Base-by-base conservation (phyloP, 2,888 invertebrate genomes). In the Adelphocoris suturalis region DNA sequence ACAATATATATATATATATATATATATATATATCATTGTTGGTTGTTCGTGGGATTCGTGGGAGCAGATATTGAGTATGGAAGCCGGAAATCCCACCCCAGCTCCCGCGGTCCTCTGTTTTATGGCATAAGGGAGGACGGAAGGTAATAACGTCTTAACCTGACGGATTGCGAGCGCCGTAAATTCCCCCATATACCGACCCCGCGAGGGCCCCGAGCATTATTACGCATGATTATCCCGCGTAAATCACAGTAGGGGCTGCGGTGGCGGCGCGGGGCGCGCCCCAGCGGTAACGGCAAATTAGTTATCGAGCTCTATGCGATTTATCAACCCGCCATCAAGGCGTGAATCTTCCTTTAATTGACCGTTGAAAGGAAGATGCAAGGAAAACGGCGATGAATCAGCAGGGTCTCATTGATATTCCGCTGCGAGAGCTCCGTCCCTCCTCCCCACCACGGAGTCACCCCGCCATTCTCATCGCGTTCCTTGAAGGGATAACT, bases 371-470 rank as follows among this genome's bases (percentile, higher is more conserved):
- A 57, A 28, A 86, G 68, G 86, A 86, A 68, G 86, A 75, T 61
- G 68, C 68, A 37, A 86, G 75, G 86, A 75, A 86, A 75, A 61
- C 37, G 47, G 68, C 75, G 46, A 86, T 86, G 86, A 86, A 86
- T 86, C 86, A 86, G 75, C 75, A 52, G 48, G n/a, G 28, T 68
- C 86, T 86, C 86, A 86, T 86, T 86, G 61, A 86, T 86, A 75
- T 86, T 75, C 76, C 86, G 27, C 61, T 37, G 85, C 57, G 28
- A 61, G 28, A 16, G 27, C 85, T 23, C 16, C 27, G 3, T 12
- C 52, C 82, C 13, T 28, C 61, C 19, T 57, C n/a, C 28, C 37
- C 85, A 28, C 84, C 68, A 12, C 19, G 19, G 2, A 68, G n/a
- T 37, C 52, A 52, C 52, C 52, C 19, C 19, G 23, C 23, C 27